Evolutionary conservation across 2,888 invertebrate genomes (phyloP), one percentile per base, ranked within the genome.

Genomic region (Cerceris rybyensis): DNA sequence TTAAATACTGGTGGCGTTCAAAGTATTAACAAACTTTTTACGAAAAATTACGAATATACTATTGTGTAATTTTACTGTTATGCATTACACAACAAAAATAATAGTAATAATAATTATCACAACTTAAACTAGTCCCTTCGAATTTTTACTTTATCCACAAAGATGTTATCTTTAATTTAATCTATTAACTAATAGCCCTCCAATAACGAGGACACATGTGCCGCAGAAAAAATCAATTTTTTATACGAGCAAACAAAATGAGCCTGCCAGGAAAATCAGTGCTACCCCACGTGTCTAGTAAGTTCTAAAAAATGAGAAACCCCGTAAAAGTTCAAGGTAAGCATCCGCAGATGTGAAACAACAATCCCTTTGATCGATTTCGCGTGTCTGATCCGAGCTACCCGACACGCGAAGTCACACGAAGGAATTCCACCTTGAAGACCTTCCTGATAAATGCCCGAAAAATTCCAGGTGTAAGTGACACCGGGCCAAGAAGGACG

Each of bases 381-480:
- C 60, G 64, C 74, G 68, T 68, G 75, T 46, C 46, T 61, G 60
- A 63, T 63, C 17, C 59, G 63, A 50, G 64, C 66, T 46, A 46
- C 61, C 46, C 52, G 57, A 68, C 85, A 85, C 85, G 85, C 85
- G 86, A 86, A 85, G 86, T 85, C 86, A 82, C 84, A 84, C 86
- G 86, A 75, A 78, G 75, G 80, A 77, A 82, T 80, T 75, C 67
- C 71, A 52, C 55, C 70, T 49, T 41, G 65, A 64, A 68, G 61
- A 54, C 72, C 52, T 70, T 42, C 59, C 74, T 67, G 80, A 83
- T 81, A 86, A 80, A 84, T 83, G 75, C 69, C 75, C 73, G 73
- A 81, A 82, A 82, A 86, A 85, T 87, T 72, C 88, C 89, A 89
- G 90, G 88, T 91, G 90, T 83, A 86, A 86, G 81, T 76, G 85